Evolutionary conservation across 2,888 invertebrate genomes (phyloP).

Genomic region (Oxytorus armatus): DNA sequence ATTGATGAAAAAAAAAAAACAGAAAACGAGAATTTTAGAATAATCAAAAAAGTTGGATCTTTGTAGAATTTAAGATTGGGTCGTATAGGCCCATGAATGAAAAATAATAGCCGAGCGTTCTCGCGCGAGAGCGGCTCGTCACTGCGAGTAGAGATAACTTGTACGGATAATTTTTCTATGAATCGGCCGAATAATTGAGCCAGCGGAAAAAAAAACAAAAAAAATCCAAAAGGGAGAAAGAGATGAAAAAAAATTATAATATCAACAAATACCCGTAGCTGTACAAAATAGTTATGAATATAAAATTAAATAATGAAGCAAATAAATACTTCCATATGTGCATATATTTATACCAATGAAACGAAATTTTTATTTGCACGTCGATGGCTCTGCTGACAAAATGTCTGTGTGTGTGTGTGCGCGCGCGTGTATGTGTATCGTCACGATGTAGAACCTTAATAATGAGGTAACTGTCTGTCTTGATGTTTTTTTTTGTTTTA

Average conservation of each 20-base stretch:
- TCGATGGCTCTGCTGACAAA: conserved; percentile 57
- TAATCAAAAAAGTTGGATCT: too few relatives aligned
- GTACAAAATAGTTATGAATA: conserved; percentile 67
- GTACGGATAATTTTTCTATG: conserved; percentile 69
- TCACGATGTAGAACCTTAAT: too few relatives aligned
- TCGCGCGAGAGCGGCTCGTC: too few relatives aligned
- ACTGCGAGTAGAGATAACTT: too few relatives aligned
- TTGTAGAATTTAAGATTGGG: conserved; percentile 51
- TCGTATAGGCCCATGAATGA: too few relatives aligned
- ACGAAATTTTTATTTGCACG: conserved; percentile 48
- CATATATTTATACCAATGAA: conserved; percentile 66
- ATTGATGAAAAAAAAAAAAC: too few relatives aligned
- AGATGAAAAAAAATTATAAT: conserved; percentile 40
- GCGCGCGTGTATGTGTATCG: too few relatives aligned
- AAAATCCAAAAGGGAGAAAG: conserved; percentile 19
- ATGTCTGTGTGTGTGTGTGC: too few relatives aligned
- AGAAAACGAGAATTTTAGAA: too few relatives aligned
- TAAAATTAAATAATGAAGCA: conserved; percentile 70
- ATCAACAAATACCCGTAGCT: conserved; percentile 59
- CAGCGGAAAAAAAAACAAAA: conserved; percentile 29
- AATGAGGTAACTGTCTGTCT: too few relatives aligned
- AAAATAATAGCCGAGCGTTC: too few relatives aligned
- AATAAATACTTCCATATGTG: conserved; percentile 74
- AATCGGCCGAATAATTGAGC: conserved; percentile 63
- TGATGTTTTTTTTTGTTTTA: too few relatives aligned